phyloP scores from a whole-genome alignment of 2,113 vertebrate genomes.

The Mormyrus iriodes region DNA sequence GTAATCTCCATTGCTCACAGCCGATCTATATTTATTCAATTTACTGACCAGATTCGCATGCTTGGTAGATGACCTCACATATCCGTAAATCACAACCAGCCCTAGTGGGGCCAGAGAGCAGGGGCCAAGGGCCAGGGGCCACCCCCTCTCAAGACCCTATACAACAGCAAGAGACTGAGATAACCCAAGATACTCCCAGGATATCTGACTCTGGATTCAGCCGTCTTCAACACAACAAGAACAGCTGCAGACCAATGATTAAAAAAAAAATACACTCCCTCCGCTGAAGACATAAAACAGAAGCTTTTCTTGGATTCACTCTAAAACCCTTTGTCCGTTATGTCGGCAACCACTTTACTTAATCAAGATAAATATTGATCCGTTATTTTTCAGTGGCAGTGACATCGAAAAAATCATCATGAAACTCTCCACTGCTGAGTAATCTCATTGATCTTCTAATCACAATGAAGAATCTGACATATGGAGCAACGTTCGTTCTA shows the following conservation, averaged over 20 bases:
- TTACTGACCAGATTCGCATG: slow-evolving; percentile 41
- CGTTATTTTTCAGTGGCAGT: background rate
- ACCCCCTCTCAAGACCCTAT: background rate
- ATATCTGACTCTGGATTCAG: background rate
- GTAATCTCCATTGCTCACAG: background rate
- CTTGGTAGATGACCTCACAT: slow-evolving; percentile 41
- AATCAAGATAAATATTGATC: slow-evolving; percentile 9
- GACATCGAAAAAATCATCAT: background rate
- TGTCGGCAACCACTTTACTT: background rate
- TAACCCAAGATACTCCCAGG: background rate
- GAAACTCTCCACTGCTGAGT: background rate
- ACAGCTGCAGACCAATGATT: background rate
- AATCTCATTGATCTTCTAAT: background rate
- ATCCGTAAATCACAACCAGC: slow-evolving; percentile 41
- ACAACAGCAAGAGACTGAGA: background rate
- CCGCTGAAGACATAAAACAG: background rate
- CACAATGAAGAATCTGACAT: background rate
- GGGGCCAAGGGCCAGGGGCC: background rate
- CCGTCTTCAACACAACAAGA: background rate
- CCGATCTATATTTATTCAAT: slow-evolving; percentile 34
- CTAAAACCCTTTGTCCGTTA: background rate
- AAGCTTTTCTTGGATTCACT: background rate
- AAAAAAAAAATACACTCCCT: background rate
- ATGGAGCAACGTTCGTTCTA: background rate
- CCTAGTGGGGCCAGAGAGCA: background rate